Evolutionary conservation across 2,888 invertebrate species (phyloP).

Genomic region (Epistrophe eligans): DNA sequence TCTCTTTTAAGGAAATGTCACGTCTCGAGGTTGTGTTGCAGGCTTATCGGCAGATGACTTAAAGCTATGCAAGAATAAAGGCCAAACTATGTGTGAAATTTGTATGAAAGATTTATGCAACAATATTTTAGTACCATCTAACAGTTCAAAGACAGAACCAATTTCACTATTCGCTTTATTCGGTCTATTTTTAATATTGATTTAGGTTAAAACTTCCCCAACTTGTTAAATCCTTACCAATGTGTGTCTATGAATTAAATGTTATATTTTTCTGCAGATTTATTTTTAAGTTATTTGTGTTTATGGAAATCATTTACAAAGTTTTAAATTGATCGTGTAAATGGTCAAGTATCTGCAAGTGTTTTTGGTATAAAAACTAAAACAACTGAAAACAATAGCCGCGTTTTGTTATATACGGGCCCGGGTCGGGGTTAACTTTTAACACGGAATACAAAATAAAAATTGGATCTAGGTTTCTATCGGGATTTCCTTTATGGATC

Average conservation of each 20-base stretch:
- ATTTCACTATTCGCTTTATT: background rate
- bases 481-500: too few species aligned
- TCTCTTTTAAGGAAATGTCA: conserved; percentile 76
- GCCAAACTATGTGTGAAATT: conserved; percentile 76
- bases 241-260: background rate
- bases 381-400: too few species aligned
- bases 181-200: background rate
- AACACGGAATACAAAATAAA: too few species aligned
- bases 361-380: too few species aligned
- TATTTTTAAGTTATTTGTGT: background rate
- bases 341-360: too few species aligned
- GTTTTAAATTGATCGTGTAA: too few species aligned
- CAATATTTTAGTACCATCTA: conserved; percentile 40
- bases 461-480: too few species aligned
- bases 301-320: too few species aligned
- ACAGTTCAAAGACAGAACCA: background rate
- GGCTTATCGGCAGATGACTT: conserved; percentile 77
- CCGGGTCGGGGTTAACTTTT: too few species aligned
- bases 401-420: too few species aligned
- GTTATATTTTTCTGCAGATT: background rate
- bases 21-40: conserved; percentile 79
- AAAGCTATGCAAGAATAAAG: conserved; percentile 77
- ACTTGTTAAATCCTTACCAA: background rate
- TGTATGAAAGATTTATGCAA: conserved; percentile 79
- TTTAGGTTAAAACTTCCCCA: background rate